Evolutionary conservation across 2,113 vertebrate species (phyloP), one percentile per base, ranked within the genome.

Genomic region (Labeo rohita): DNA sequence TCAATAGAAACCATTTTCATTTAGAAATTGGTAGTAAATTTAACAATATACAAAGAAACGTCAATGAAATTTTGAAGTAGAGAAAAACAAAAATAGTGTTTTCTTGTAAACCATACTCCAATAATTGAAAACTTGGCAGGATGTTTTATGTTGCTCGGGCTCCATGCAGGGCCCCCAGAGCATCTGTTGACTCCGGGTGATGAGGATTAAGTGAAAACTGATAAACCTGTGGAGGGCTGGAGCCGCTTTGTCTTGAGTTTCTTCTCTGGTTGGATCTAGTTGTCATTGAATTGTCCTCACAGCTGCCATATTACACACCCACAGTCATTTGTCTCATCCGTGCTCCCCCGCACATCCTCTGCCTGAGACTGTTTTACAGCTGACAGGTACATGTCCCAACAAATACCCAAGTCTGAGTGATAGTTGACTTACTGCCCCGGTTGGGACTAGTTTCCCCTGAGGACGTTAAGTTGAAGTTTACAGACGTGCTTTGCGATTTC

Each of bases 371-470:
- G 77, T 13, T 9, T 7, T 28, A 23, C 8, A 28, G n/a, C 78
- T 77, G n/a, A 85, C 68, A 76, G 78, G 52, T 81, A 65, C 56
- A 86, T 65, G 85, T 86, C 79, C 73, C 68, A 66, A 82, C 85
- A 86, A 74, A 86, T 50, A 66, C 77, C 28, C 8, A 63, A 52
- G 16, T 36, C 47, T 70, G 49, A 52, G 16, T 39, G 47, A 70
- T 83, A 9, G 47, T n/a, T 65, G n/a, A 49, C 15, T 21, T 49
- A 8, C 72, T 49, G 21, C 10, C 43, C 23, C 10, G 65, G 89
- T 28, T 83, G 80, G 86, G 84, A 70, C 82, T 50, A 87, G 70
- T 23, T 49, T 74, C 11, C 43, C 45, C 1, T 15, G 72, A 74
- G 43, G 10, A 65, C 9, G 18, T 73, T 47, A 6, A 3, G 10